phyloP scores from a whole-genome alignment of 2,888 invertebrate species.

The Yponomeuta plumbellus region DNA sequence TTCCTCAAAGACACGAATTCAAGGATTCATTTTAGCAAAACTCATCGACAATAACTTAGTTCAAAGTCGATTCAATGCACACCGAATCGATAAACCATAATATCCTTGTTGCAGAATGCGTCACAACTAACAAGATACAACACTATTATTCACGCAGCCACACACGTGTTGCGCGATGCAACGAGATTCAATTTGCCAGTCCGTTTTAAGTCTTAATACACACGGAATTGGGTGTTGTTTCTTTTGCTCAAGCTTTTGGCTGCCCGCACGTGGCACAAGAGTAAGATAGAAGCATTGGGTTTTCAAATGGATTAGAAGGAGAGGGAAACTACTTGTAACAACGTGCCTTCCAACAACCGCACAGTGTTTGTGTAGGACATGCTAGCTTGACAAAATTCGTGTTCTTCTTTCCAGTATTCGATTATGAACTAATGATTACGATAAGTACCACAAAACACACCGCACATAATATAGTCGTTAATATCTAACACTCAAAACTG shows the following conservation, averaged over 20 bases:
- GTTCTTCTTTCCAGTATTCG: too few species aligned
- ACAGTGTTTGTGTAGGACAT: too few species aligned
- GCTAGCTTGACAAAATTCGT: too few species aligned
- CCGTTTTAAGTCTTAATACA: not conserved
- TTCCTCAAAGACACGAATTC: too few species aligned
- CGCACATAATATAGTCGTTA: too few species aligned
- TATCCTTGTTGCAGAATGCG: not conserved
- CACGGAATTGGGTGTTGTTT: not conserved
- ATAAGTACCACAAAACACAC: too few species aligned
- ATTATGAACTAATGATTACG: too few species aligned
- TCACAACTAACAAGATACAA: conserved; percentile 22
- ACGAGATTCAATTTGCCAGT: not conserved
- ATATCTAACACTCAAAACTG: too few species aligned
- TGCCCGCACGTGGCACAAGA: not conserved
- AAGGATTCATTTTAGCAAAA: too few species aligned
- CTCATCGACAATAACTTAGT: too few species aligned
- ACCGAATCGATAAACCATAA: not conserved
- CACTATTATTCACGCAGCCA: conserved; percentile 50
- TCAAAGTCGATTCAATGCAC: not conserved
- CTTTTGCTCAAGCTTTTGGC: not conserved
- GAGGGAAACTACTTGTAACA: not conserved
- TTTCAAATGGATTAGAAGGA: not conserved
- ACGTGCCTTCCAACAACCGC: not conserved
- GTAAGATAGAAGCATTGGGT: not conserved
- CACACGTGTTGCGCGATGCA: conserved; percentile 42